These are phyloP conservation scores for Parnassius smintheus DNA, from an alignment of 2,888 invertebrate species.

Conservation along the genomic window DNA sequence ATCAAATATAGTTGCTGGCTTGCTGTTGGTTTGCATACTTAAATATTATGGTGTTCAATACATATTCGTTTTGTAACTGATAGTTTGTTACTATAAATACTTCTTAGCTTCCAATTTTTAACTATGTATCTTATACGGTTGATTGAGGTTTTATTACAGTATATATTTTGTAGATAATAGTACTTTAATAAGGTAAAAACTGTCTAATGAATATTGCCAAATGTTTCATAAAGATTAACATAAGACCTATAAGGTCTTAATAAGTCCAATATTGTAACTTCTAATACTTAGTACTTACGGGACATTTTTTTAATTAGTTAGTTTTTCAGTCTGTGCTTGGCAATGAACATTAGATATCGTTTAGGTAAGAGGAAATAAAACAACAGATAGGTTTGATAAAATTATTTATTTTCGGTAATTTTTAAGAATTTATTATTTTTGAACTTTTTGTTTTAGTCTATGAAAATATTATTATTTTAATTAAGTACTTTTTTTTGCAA, in stretches of 20 bases:
- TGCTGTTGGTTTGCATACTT: no score
- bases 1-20: no score
- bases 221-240: not conserved
- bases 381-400: slow-evolving; percentile 39
- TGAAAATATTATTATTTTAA: slow-evolving; percentile 1
- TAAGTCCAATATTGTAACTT: no score
- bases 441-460: slow-evolving; percentile 12
- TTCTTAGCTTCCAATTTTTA: no score
- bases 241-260: not conserved
- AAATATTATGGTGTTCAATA: no score
- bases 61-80: no score
- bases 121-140: no score
- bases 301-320: no score
- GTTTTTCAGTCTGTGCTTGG: not conserved
- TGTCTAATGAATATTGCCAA: slow-evolving; percentile 1
- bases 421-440: slow-evolving; percentile 11
- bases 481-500: not conserved
- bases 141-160: no score
- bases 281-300: no score
- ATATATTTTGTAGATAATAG: no score
- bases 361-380: slow-evolving; percentile 43
- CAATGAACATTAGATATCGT: slow-evolving; percentile 23
- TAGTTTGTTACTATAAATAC: no score
- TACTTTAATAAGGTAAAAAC: not conserved
- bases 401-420: slow-evolving; percentile 19